Evolutionary conservation across 2,888 invertebrate genomes (phyloP), one percentile per base, ranked within the genome.

Genomic region (Drosophila falleni): DNA sequence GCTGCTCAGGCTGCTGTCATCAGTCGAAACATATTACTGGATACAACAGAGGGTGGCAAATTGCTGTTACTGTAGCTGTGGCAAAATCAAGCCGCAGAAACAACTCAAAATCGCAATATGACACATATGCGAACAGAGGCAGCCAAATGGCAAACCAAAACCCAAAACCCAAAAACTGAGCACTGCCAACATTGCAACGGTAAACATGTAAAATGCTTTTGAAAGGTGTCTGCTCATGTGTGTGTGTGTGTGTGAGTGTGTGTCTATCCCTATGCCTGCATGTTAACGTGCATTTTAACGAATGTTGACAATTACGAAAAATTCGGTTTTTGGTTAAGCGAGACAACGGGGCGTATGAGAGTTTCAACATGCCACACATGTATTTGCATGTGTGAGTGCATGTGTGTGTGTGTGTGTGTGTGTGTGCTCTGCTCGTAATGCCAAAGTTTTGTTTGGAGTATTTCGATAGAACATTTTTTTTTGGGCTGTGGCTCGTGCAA

Each of bases 101-200:
- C 84, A 89, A 78, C 89, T 87, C 87, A 80, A 89, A 89, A 87
- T 89, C 69, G 78, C 78, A 87, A 84, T 89, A 84, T 89, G 85
- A 89, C 85, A 86, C 87, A 80, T 80, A 85, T 80, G 81, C 68
- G 71, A 87, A 80, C 44, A 44, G 58, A 61, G 64, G 66, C 72
- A 73, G 62, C 68, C 74, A 67, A 87, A 83, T 74, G 74, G 70
- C 85, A 87, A 84, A 67, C 80, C 73, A 50, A 78, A 74, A 65
- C 71, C 67, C n/a, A 55, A 68, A 81, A 66, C 63, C 64, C 61
- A 75, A 68, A 76, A 80, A 71, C 64, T 60, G 53, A 68, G 58
- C 54, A 37, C 65, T 59, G 60, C 67, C 70, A 70, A 56, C 72
- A 81, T 56, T 77, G 74, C 71, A 77, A 72, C 69, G 70, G 71